phyloP scores from a whole-genome alignment of 2,888 invertebrate genomes.

The Noctua comes region DNA sequence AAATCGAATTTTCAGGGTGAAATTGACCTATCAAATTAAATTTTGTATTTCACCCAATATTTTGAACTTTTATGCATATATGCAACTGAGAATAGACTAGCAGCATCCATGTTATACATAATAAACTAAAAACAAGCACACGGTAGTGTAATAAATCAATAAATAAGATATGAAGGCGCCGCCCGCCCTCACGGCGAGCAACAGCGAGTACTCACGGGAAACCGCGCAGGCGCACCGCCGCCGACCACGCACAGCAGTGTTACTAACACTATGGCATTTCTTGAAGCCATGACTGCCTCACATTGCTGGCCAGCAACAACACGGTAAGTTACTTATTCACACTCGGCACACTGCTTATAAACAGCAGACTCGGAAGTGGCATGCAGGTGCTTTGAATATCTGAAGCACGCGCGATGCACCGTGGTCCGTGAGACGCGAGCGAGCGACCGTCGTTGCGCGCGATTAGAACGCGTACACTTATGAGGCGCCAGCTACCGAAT shows the following conservation, averaged over 20 bases:
- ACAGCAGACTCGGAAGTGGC: constrained; percentile 75
- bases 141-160: constrained; percentile 58
- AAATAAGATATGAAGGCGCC: constrained; percentile 66
- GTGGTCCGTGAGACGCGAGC: constrained; percentile 63
- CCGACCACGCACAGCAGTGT: constrained; percentile 83
- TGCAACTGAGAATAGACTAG: constrained; percentile 10
- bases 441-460: constrained; percentile 74
- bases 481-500: constrained; percentile 88
- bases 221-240: constrained; percentile 86
- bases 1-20: not conserved
- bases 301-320: constrained; percentile 80
- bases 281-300: constrained; percentile 80
- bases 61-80: not conserved
- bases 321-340: constrained; percentile 70
- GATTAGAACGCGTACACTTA: constrained; percentile 89
- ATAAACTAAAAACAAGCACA: constrained; percentile 37
- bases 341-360: constrained; percentile 81
- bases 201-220: constrained; percentile 84
- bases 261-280: constrained; percentile 78
- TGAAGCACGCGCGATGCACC: constrained; percentile 80
- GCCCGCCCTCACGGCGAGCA: constrained; percentile 81
- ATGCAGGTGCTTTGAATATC: constrained; percentile 90
- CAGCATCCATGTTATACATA: constrained; percentile 24
- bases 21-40: not conserved
- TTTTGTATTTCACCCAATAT: not conserved